Evolutionary conservation across 1,140 invertebrate species (phyloP), one percentile per base, ranked within the genome.

Genomic region (Lethrus apterus): DNA sequence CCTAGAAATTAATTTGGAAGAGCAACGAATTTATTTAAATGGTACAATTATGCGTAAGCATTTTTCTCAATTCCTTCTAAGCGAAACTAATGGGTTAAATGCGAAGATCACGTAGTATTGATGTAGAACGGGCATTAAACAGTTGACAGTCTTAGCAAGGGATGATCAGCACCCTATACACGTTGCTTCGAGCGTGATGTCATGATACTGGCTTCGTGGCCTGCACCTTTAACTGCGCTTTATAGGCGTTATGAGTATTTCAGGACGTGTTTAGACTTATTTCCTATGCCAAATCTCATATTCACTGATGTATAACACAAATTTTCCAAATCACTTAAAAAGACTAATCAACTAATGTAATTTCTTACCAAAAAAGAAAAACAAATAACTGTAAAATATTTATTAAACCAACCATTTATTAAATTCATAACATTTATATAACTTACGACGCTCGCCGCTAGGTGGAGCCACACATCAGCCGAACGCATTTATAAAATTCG

Each of bases 181-280:
- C 36, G 36, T 40, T 21, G 36, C 17, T 40, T 2, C 2, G 24
- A 11, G 36, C 36, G 36, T 40, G 36, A 40, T 40, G 36, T 15
- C 19, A 24, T 40, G 36, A 40, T 21, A 40, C 36, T 21, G 13
- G 24, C 36, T 40, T 40, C 36, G 36, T 40, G 36, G 36, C 21
- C 13, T 20, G 36, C 36, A 40, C 36, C 24, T 40, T 40, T 40
- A 40, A 40, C 20, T 9, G 21, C 36, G 19, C n/a, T 14, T 40
- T 40, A 40, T 40, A 18, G 24, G 20, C 24, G 36, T 40, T 40
- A 40, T 40, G 36, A 40, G 20, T 40, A 40, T 40, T 40, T 21
- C 17, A 13, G 21, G 8, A 40, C 36, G 36, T 40, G 36, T 40
- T 5, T 24, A 14, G 36, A n/a, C n/a, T n/a, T n/a, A n/a, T n/a